A percentile compares a stretch with the other conserved stretches of the same genome.
phyloP scores from a whole-genome alignment of 2,113 vertebrate species.

The Calyptommatus sinebrachiatus region DNA sequence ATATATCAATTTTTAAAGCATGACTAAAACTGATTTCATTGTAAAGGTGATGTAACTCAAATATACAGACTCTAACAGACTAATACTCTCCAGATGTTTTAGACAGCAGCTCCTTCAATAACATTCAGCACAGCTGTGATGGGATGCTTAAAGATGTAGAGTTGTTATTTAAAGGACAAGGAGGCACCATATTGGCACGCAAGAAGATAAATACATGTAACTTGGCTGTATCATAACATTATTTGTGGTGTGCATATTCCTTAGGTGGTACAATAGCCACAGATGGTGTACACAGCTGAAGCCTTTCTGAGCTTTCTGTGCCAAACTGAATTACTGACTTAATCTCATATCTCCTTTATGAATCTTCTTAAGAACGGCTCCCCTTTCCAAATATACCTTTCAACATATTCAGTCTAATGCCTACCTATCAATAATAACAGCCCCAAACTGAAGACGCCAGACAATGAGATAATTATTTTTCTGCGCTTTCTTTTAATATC shows the following conservation, averaged over 20 bases:
- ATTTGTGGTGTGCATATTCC: neutral
- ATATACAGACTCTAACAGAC: no score
- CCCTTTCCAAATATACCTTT: neutral
- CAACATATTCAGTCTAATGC: conserved; percentile 43
- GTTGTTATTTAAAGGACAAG: no score
- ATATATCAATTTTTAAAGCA: no score
- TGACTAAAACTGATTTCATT: neutral
- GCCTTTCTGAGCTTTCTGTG: neutral
- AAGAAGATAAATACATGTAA: neutral
- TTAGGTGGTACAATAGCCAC: neutral
- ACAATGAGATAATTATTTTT: conserved; percentile 45
- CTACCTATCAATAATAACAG: conserved; percentile 21
- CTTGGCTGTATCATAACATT: neutral
- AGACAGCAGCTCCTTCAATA: no score
- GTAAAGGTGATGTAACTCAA: neutral
- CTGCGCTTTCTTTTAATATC: conserved; percentile 45
- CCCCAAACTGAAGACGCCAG: conserved; percentile 42
- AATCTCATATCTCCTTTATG: neutral
- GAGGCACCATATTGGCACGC: no score
- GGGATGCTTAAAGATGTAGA: no score
- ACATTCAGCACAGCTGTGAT: no score
- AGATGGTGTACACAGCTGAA: neutral
- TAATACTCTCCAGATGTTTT: no score
- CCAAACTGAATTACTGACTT: neutral
- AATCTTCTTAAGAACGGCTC: neutral